Conservation (phyloP, 2,797 vertebrate species). For the Acomys russatus region DNA sequence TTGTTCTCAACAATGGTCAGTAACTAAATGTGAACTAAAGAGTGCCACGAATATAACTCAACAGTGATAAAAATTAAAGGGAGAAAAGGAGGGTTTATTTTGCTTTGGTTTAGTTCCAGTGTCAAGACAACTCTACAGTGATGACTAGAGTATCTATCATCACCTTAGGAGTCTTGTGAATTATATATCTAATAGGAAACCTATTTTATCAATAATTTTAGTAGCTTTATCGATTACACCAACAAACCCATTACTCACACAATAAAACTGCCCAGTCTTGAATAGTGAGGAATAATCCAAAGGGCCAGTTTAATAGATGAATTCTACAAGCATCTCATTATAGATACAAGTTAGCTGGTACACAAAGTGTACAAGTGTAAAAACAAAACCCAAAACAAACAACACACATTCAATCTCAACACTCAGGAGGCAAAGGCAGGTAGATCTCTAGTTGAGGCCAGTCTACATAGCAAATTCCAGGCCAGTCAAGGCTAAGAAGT, state of each 20-base stretch:
- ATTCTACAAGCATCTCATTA: neutral
- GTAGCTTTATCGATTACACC: slow-evolving; percentile 47
- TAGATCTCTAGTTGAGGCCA: neutral
- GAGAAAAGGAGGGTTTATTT: neutral
- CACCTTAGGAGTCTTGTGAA: neutral
- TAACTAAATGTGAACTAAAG: slow-evolving; percentile 6
- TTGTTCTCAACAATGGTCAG: slow-evolving; percentile 31
- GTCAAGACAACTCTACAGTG: slow-evolving; percentile 3
- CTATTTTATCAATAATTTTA: slow-evolving; percentile 49
- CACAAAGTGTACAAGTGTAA: neutral
- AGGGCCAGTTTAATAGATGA: neutral
- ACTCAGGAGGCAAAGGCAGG: neutral
- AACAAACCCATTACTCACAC: slow-evolving; percentile 1
- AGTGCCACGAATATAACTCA: neutral
- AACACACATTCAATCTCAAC: neutral
- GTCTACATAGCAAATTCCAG: neutral
- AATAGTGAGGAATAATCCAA: slow-evolving; percentile 8
- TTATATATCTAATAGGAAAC: slow-evolving; percentile 54
- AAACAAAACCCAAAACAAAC: neutral
- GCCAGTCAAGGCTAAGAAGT: neutral
- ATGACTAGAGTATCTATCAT: neutral
- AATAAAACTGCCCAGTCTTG: slow-evolving; percentile 9
- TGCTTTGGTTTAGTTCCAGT: slow-evolving; percentile 29
- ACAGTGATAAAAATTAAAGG: neutral
- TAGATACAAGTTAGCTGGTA: slow-evolving; percentile 6